Evolutionary conservation across 2,113 vertebrate species (phyloP).

Genomic region (Tautogolabrus adspersus): DNA sequence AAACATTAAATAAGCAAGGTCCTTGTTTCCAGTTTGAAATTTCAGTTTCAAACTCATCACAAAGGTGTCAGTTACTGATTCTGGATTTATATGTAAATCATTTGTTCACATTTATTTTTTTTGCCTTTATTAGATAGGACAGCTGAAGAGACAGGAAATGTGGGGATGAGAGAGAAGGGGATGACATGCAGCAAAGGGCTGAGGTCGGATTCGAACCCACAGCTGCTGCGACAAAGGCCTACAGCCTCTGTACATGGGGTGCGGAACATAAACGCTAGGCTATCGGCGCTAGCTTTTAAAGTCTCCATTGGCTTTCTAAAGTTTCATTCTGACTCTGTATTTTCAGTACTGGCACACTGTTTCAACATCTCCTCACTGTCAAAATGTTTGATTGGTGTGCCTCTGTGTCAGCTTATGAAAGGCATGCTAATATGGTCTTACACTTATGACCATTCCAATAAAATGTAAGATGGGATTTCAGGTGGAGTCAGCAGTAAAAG

Average conservation of each 20-base stretch:
- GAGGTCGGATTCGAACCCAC: no score
- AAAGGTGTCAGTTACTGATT: neutral
- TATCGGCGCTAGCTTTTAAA: no score
- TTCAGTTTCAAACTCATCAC: neutral
- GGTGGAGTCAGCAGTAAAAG: conserved; percentile 46
- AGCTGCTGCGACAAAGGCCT: no score
- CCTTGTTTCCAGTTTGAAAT: neutral
- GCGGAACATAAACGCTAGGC: no score
- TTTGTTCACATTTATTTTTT: no score
- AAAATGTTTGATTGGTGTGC: conserved; percentile 25
- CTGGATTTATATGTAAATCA: neutral
- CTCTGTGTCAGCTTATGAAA: conserved; percentile 14
- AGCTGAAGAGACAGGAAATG: no score
- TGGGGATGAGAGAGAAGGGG: no score
- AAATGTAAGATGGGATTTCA: conserved; percentile 11
- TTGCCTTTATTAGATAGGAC: no score
- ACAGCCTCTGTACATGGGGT: no score
- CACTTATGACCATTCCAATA: neutral
- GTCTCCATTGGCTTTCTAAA: neutral
- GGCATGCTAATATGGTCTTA: conserved; percentile 3
- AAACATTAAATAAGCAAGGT: neutral
- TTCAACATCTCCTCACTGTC: neutral
- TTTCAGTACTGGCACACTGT: neutral
- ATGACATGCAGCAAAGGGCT: no score
- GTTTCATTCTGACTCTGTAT: conserved; percentile 19